A percentile compares a stretch with the other conserved stretches of the same genome.
Conservation (phyloP, 2,888 invertebrate species). For the Apamea epomidion region DNA sequence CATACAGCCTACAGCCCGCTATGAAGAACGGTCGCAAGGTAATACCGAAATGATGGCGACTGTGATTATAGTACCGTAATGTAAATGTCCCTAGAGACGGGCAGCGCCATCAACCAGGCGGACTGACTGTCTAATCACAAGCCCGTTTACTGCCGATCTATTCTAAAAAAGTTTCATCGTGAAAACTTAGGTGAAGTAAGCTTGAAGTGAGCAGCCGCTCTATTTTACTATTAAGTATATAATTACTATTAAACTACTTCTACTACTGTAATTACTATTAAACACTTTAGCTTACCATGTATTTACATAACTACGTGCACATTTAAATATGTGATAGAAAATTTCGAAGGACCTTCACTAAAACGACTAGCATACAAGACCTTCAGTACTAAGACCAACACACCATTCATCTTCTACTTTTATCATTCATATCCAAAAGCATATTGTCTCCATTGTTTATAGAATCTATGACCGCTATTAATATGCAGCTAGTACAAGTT, state of each 20-base stretch:
- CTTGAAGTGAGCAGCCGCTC: too few relatives aligned
- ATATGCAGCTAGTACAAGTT: conserved; percentile 30
- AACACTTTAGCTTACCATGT: neutral
- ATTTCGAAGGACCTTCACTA: neutral
- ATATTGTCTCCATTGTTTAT: conserved; percentile 24
- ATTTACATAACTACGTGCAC: neutral
- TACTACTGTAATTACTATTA: too few relatives aligned
- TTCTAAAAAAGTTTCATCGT: too few relatives aligned
- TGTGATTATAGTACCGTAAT: conserved; percentile 37
- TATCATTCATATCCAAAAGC: conserved; percentile 28
- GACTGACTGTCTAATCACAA: neutral
- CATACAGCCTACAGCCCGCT: conserved; percentile 11
- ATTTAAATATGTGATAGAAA: conserved; percentile 12
- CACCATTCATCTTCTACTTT: neutral
- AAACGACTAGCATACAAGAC: neutral
- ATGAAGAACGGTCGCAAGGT: conserved; percentile 34
- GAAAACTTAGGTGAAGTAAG: too few relatives aligned
- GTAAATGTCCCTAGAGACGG: conserved; percentile 26
- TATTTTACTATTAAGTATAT: too few relatives aligned
- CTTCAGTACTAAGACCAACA: conserved; percentile 5
- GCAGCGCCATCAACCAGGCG: conserved; percentile 20
- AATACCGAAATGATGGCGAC: conserved; percentile 29
- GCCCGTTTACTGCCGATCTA: neutral
- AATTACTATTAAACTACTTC: too few relatives aligned
- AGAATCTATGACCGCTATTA: conserved; percentile 34